phyloP scores from a whole-genome alignment of 2,113 vertebrate genomes.

The Pampusana beccarii region DNA sequence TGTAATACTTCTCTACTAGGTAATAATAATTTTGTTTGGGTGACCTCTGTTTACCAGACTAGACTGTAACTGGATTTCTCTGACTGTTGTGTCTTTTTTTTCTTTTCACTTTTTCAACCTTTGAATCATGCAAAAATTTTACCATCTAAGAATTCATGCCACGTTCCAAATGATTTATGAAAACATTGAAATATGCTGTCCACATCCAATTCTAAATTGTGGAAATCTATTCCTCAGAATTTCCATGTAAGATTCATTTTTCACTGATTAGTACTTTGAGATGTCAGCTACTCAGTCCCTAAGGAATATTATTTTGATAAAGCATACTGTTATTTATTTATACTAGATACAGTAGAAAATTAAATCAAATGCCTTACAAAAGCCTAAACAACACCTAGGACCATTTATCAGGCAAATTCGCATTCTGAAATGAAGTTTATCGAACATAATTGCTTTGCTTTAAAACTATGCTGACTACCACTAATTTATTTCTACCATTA shows the following conservation, averaged over 20 bases:
- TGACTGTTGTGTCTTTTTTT: neutral
- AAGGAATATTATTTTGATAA: neutral
- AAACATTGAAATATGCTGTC: neutral
- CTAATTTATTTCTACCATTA: neutral
- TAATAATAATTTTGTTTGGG: neutral
- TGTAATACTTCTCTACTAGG: neutral
- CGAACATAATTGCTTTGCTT: neutral
- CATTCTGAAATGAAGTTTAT: neutral
- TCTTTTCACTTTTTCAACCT: neutral
- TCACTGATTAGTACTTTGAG: neutral
- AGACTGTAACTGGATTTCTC: neutral
- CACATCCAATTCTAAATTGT: neutral
- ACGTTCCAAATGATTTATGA: neutral
- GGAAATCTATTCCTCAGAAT: neutral
- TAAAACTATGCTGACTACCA: neutral
- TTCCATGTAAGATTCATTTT: neutral
- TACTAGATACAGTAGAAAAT: neutral
- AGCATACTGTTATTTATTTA: neutral
- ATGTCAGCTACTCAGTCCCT: neutral
- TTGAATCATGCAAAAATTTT: neutral
- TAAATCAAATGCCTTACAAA: neutral
- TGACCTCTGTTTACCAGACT: neutral
- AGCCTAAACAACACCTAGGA: neutral
- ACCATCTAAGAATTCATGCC: neutral
- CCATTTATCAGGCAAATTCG: neutral